phyloP scores from a whole-genome alignment of 2,888 invertebrate genomes.

The Lepeophtheirus nordmannii region DNA sequence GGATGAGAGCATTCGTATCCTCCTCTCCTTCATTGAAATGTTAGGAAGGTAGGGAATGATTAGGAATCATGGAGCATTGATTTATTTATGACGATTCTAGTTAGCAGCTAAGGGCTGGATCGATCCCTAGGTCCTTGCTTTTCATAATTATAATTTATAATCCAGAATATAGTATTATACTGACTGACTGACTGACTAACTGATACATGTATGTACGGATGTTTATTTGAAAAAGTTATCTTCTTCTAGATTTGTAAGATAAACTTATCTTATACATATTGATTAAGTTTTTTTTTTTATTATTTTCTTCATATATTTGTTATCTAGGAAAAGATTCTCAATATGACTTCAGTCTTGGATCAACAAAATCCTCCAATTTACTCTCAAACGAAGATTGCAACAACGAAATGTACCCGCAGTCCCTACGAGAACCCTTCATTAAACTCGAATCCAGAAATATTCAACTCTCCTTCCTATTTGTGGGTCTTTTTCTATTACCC shows the following conservation, averaged over 20 bases:
- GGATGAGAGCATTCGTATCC: too few relatives aligned
- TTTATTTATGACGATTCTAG: too few relatives aligned
- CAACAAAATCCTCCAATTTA: not conserved
- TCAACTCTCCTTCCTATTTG: not conserved
- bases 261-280: not conserved
- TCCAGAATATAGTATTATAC: too few relatives aligned
- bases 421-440: not conserved
- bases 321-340: constrained; percentile 6
- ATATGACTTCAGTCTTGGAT: constrained; percentile 3
- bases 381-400: not conserved
- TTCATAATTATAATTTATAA: too few relatives aligned
- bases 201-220: not conserved
- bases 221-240: not conserved
- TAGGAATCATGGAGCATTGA: too few relatives aligned
- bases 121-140: too few relatives aligned
- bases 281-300: not conserved
- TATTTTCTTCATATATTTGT: not conserved
- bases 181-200: too few relatives aligned
- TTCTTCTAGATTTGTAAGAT: not conserved
- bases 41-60: too few relatives aligned
- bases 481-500: not conserved
- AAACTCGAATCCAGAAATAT: not conserved
- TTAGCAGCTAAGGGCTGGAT: too few relatives aligned
- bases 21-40: too few relatives aligned
- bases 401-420: not conserved